Conservation (phyloP, 2,888 invertebrate genomes). For the Stenchaetothrips biformis region DNA sequence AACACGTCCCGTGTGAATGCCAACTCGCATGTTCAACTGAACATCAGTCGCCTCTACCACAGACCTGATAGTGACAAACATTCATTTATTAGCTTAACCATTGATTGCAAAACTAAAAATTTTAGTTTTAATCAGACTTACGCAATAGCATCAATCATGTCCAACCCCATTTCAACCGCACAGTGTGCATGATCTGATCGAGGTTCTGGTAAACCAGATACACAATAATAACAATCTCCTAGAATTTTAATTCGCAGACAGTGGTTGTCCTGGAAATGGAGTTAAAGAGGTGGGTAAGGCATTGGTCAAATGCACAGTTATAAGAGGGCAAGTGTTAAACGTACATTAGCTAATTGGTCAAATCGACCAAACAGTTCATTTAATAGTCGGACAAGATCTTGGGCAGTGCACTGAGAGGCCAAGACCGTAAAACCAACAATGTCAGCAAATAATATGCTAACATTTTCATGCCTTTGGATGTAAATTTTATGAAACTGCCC, state of each 20-base stretch:
- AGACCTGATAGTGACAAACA: slow-evolving; percentile 50
- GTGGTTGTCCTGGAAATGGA: slow-evolving; percentile 64
- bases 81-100: not conserved
- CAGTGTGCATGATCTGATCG: slow-evolving; percentile 85
- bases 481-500: slow-evolving; percentile 93
- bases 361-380: slow-evolving; percentile 91
- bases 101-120: not conserved
- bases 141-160: slow-evolving; percentile 82
- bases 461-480: slow-evolving; percentile 88
- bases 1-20: slow-evolving; percentile 86
- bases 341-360: slow-evolving; percentile 85
- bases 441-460: slow-evolving; percentile 87
- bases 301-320: not conserved
- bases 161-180: slow-evolving; percentile 79
- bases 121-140: slow-evolving; percentile 47
- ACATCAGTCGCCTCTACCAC: slow-evolving; percentile 89
- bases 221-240: slow-evolving; percentile 92
- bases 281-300: not conserved
- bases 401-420: slow-evolving; percentile 87
- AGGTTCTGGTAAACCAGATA: slow-evolving; percentile 84
- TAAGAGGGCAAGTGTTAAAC: not conserved
- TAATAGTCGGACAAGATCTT: slow-evolving; percentile 81
- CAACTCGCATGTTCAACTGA: slow-evolving; percentile 88
- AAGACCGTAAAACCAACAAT: slow-evolving; percentile 89
- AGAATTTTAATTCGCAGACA: slow-evolving; percentile 77